Evolutionary conservation across 2,797 vertebrate genomes (phyloP), one percentile per base, ranked within the genome.

Genomic region (Prunella strophiata): DNA sequence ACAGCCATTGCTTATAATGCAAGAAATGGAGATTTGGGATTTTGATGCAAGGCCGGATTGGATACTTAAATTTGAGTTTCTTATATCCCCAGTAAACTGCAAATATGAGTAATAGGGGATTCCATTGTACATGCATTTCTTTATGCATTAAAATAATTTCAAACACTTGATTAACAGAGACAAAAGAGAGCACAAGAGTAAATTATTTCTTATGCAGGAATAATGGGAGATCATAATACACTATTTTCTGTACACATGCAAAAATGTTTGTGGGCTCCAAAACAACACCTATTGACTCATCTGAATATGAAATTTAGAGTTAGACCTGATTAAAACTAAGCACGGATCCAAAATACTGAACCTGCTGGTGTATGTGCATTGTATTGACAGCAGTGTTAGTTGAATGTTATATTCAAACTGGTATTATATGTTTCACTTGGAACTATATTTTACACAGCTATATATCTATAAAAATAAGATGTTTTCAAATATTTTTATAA

Each of bases 401-500:
- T 81, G 62, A 85, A 85, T 52, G 43, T 42, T 85, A 57, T 4
- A 16, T 62, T 93, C 66, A 68, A 93, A 84, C 45, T 63, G 68
- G 20, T 54, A 80, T 51, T 88, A 73, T 54, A 68, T 55, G 22
- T 75, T 96, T 89, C 50, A 80, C 48, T 81, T 89, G n/a, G 45
- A 71, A 58, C 65, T 95, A 83, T 77, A 77, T 75, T 95, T 96
- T 96, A 89, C 61, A 75, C 71, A 89, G 83, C 48, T 78, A 27
- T 54, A 72, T 66, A 76, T 95, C 85, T 79, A 78, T 96, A 96
- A 95, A 89, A 96, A 88, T 52, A 62, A 93, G 77, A 76, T 75
- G 72, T 52, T 97, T 96, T 93, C 91, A 92, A 93, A 92, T 81
- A 89, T 88, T 82, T 94, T 97, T 88, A 81, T 78, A 92, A 97